Conservation (phyloP, 2,797 vertebrate genomes). For the Eulemur coronatus region DNA sequence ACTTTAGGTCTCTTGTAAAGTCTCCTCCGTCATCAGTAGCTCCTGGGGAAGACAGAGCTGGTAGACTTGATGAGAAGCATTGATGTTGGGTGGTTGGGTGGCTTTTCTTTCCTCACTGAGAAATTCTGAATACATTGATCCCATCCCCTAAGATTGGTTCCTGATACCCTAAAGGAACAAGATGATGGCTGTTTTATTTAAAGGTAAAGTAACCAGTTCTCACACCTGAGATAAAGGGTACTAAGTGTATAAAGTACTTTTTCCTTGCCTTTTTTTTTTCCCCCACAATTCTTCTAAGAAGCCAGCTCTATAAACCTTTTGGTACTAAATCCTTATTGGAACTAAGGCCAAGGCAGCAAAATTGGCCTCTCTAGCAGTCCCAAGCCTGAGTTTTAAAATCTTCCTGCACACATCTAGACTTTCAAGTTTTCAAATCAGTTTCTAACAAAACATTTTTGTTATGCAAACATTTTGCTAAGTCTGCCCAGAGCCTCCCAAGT, state of each 20-base stretch:
- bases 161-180: neutral
- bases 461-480: neutral
- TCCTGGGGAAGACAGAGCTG: neutral
- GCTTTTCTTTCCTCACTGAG: slow-evolving; percentile 38
- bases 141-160: neutral
- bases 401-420: neutral
- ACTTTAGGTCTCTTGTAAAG: neutral
- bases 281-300: neutral
- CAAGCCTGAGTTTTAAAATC: neutral
- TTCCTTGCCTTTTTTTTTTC: neutral
- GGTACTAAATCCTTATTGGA: neutral
- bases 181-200: neutral
- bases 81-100: neutral
- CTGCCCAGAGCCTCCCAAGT: neutral
- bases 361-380: neutral
- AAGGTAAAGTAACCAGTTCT: neutral
- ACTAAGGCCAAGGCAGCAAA: neutral
- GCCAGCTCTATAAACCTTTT: neutral
- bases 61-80: neutral
- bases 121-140: neutral
- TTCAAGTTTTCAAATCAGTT: slow-evolving; percentile 25
- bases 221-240: neutral
- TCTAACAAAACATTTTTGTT: slow-evolving; percentile 34
- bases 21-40: neutral
- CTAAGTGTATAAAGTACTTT: neutral